phyloP scores from a whole-genome alignment of 2,113 vertebrate genomes.

The Myotis davidii region DNA sequence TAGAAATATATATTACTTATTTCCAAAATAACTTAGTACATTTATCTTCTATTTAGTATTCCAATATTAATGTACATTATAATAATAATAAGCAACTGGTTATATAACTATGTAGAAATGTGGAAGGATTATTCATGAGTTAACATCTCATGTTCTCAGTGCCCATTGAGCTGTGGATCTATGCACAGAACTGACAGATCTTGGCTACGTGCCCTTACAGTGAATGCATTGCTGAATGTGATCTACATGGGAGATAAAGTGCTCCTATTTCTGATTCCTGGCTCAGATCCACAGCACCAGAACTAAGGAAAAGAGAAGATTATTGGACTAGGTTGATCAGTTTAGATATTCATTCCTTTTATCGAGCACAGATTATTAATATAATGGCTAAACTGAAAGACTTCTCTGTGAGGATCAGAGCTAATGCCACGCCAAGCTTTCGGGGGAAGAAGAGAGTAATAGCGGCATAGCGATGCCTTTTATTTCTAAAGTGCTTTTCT shows the following conservation, averaged over 20 bases:
- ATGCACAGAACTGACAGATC: background rate
- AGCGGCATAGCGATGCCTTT: constrained; percentile 22
- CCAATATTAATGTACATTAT: constrained; percentile 16
- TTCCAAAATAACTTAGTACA: constrained; percentile 48
- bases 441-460: background rate
- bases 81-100: background rate
- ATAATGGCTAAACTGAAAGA: background rate
- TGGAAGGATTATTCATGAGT: background rate
- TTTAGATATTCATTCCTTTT: constrained; percentile 44
- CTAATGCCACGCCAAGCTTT: constrained; percentile 39
- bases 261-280: constrained; percentile 43
- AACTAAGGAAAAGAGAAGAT: constrained; percentile 15
- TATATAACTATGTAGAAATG: constrained; percentile 24
- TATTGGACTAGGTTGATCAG: constrained; percentile 21
- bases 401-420: background rate
- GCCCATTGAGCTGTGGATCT: background rate
- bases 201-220: constrained; percentile 30
- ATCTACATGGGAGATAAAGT: constrained; percentile 54
- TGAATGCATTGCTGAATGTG: constrained; percentile 35
- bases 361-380: constrained; percentile 17
- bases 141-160: background rate
- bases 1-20: background rate
- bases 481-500: constrained; percentile 56
- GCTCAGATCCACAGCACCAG: background rate
- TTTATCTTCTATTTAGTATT: constrained; percentile 34